phyloP scores from a whole-genome alignment of 2,888 invertebrate genomes.

The Eupeodes luniger region DNA sequence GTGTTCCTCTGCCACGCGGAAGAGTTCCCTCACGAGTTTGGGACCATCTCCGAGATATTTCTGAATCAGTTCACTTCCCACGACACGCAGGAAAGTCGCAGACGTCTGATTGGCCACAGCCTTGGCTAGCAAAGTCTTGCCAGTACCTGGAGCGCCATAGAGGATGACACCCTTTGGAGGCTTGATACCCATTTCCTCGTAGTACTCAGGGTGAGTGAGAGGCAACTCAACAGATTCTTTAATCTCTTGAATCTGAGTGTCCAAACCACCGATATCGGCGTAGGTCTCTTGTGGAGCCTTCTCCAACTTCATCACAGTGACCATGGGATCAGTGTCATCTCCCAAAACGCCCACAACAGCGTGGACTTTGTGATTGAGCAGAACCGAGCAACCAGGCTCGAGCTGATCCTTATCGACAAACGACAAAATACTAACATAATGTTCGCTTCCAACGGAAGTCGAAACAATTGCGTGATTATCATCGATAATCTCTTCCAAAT shows the following conservation, averaged over 20 bases:
- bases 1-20: slow-evolving; percentile 99
- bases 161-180: slow-evolving; percentile 99
- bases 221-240: slow-evolving; percentile 99
- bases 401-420: slow-evolving; percentile 99
- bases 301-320: slow-evolving; percentile 99
- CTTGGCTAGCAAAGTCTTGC: slow-evolving; percentile 98
- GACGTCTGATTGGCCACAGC: slow-evolving; percentile 99
- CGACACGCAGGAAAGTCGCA: slow-evolving; percentile 98
- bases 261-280: slow-evolving; percentile 98
- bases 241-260: slow-evolving; percentile 98
- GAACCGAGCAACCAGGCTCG: slow-evolving; percentile 99
- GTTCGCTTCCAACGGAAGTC: slow-evolving; percentile 99
- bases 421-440: slow-evolving; percentile 99
- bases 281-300: slow-evolving; percentile 99
- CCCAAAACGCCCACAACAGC: slow-evolving; percentile 99
- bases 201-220: slow-evolving; percentile 99
- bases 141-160: slow-evolving; percentile 99
- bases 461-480: slow-evolving; percentile 99
- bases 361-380: slow-evolving; percentile 99
- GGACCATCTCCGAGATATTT: slow-evolving; percentile 99
- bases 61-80: slow-evolving; percentile 99
- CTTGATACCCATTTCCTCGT: slow-evolving; percentile 99
- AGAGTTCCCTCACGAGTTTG: slow-evolving; percentile 98
- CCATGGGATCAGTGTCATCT: slow-evolving; percentile 99
- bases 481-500: slow-evolving; percentile 99